Evolutionary conservation across 2,888 invertebrate genomes (phyloP).

Genomic region (Chrysomela aeneicollis): DNA sequence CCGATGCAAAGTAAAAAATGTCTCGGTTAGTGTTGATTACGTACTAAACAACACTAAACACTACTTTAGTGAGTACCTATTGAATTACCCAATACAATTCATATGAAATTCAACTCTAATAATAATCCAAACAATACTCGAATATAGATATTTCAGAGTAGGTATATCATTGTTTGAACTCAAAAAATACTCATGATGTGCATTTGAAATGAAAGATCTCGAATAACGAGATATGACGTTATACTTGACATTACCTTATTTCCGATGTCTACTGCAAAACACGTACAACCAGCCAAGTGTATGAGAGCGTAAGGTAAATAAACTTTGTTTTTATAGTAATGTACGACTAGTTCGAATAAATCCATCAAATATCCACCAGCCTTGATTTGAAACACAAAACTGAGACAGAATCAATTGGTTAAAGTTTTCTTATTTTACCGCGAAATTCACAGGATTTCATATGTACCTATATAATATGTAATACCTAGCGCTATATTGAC

Average conservation of each 20-base stretch:
- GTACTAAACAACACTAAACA: too few relatives aligned
- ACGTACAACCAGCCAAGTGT: conserved; percentile 40
- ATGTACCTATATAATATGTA: too few relatives aligned
- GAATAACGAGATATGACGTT: not conserved
- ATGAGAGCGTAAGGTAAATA: conserved; percentile 39
- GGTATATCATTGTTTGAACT: not conserved
- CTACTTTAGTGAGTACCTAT: too few relatives aligned
- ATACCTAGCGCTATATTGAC: too few relatives aligned
- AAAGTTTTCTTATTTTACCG: conserved; percentile 19
- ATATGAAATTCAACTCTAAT: too few relatives aligned
- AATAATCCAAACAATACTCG: too few relatives aligned
- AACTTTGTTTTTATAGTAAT: conserved; percentile 31
- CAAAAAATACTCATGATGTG: not conserved
- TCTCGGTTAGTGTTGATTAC: too few relatives aligned
- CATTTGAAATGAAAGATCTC: too few relatives aligned
- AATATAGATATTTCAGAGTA: too few relatives aligned
- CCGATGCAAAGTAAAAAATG: too few relatives aligned
- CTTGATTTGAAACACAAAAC: conserved; percentile 12
- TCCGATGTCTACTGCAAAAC: conserved; percentile 31
- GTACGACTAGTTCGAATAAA: conserved; percentile 34
- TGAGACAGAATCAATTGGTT: conserved; percentile 11
- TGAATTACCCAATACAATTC: too few relatives aligned
- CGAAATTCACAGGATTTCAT: too few relatives aligned
- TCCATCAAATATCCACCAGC: conserved; percentile 27
- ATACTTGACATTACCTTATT: conserved; percentile 19